Percentiles rank a stretch among this genome's conserved stretches.
phyloP scores from a whole-genome alignment of 2,113 vertebrate species.

The Oreotrochilus melanogaster region DNA sequence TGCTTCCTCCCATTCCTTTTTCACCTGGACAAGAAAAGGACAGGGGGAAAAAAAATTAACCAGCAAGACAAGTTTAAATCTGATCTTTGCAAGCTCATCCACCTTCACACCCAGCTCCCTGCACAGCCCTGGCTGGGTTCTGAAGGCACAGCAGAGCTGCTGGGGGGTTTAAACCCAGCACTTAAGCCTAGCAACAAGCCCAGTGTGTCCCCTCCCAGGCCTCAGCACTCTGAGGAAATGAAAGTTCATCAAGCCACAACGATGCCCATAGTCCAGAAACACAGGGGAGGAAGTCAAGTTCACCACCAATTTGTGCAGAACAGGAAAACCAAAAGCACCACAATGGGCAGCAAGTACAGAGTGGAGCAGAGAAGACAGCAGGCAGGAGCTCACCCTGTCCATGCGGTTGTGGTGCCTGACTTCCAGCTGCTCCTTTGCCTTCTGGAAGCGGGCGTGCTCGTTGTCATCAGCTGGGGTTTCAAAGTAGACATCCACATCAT shows the following conservation, averaged over 20 bases:
- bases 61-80: not conserved
- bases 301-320: not conserved
- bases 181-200: not conserved
- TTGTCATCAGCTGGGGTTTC: slow-evolving; percentile 95
- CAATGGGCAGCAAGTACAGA: rapidly evolving
- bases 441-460: slow-evolving; percentile 96
- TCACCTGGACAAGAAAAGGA: slow-evolving; percentile 81
- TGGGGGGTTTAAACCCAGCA: not conserved
- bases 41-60: not conserved
- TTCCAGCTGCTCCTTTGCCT: slow-evolving; percentile 96
- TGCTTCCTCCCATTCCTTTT: slow-evolving; percentile 98
- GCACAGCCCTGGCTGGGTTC: not conserved
- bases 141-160: not conserved
- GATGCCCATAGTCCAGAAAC: not conserved
- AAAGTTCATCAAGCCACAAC: not conserved
- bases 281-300: not conserved
- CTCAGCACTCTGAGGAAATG: not conserved
- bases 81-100: not conserved
- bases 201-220: not conserved
- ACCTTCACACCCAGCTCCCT: not conserved
- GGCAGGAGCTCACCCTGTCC: slow-evolving; percentile 85
- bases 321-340: no score
- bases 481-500: slow-evolving; percentile 96
- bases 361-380: rapidly evolving
- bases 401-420: slow-evolving; percentile 94